These are phyloP conservation scores for Miltochrista miniata DNA, from an alignment of 2,888 invertebrate genomes.

Conservation along the genomic window DNA sequence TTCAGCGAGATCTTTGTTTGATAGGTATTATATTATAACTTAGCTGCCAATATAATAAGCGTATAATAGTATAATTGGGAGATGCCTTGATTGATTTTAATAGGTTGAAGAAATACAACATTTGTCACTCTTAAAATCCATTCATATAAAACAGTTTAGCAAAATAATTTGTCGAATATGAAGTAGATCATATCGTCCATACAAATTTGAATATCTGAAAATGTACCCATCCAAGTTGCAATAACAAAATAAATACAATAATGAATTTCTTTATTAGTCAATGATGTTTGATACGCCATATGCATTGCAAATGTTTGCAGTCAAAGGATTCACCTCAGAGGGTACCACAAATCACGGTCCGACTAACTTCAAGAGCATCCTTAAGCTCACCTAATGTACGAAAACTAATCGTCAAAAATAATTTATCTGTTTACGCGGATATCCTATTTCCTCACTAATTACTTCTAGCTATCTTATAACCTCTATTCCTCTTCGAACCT, in stretches of 20 bases:
- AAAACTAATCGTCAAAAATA: slow-evolving; percentile 60
- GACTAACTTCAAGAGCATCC: slow-evolving; percentile 18
- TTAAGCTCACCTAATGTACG: slow-evolving; percentile 43
- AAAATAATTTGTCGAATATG: too few relatives aligned
- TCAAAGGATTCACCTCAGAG: slow-evolving; percentile 8
- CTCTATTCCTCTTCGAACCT: slow-evolving; percentile 51
- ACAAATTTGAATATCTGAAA: too few relatives aligned
- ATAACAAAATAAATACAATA: too few relatives aligned
- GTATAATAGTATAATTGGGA: too few relatives aligned
- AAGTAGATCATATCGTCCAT: too few relatives aligned
- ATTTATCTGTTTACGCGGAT: slow-evolving; percentile 58
- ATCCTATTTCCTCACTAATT: slow-evolving; percentile 66
- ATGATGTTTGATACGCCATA: neutral
- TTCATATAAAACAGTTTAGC: too few relatives aligned
- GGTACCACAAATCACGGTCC: slow-evolving; percentile 15
- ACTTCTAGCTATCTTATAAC: slow-evolving; percentile 70
- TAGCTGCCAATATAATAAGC: too few relatives aligned
- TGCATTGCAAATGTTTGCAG: neutral
- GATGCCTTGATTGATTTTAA: too few relatives aligned
- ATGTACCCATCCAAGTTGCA: neutral
- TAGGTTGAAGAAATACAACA: too few relatives aligned
- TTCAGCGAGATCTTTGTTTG: too few relatives aligned
- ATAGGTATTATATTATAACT: neutral
- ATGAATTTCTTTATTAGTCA: too few relatives aligned
- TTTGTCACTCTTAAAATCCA: too few relatives aligned